Conservation (phyloP, 2,113 vertebrate species). For the Otis tarda region DNA sequence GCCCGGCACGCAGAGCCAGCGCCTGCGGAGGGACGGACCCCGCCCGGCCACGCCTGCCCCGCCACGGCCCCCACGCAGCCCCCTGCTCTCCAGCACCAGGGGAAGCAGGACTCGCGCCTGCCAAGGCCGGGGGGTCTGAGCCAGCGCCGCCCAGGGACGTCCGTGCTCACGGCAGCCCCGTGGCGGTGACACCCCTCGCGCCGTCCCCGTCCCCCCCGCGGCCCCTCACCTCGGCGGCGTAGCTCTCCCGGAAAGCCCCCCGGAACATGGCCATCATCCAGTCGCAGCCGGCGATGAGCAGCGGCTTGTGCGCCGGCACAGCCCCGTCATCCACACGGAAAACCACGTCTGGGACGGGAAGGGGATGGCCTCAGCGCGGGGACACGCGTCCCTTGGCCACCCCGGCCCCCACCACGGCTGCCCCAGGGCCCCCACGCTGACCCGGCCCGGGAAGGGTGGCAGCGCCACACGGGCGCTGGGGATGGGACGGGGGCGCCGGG, state of each 20-base stretch:
- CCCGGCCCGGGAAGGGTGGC: neutral
- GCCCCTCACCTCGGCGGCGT: conserved; percentile 80
- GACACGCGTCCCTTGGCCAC: neutral
- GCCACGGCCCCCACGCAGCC: neutral
- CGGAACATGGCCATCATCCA: conserved; percentile 95
- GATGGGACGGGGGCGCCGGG: neutral
- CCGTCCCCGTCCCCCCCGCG: accelerated
- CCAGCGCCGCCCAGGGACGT: neutral
- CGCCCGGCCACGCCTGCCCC: neutral
- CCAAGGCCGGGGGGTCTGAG: neutral
- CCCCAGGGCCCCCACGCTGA: neutral
- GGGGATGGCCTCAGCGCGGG: neutral
- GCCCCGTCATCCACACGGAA: conserved; percentile 85
- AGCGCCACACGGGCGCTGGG: too few relatives aligned
- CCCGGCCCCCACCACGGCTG: neutral
- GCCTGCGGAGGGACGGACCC: neutral
- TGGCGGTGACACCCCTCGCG: neutral
- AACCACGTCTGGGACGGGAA: conserved; percentile 79
- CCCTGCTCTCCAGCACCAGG: neutral
- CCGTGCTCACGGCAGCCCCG: neutral
- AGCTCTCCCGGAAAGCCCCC: conserved; percentile 89
- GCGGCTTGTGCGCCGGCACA: conserved; percentile 87
- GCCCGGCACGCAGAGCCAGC: neutral
- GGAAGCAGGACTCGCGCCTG: accelerated
- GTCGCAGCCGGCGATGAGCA: conserved; percentile 90